Evolutionary conservation across 53 echinoderm and acorn worm species (phyloP).

Genomic region (Pentamera pediparva): DNA sequence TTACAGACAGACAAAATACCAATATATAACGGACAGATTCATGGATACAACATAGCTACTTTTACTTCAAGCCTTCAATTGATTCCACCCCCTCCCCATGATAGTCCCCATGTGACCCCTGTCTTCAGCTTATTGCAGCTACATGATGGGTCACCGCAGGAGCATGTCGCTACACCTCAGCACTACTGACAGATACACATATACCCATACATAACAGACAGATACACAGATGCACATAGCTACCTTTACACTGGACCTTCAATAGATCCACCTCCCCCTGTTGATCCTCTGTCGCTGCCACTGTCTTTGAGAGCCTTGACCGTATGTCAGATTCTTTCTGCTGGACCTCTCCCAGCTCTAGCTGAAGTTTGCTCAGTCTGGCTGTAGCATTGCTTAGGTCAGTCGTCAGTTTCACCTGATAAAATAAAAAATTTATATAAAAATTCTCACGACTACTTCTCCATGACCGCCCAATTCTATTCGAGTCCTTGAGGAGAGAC

Average conservation of each 20-base stretch:
- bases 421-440: too few species aligned
- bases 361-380: constrained; percentile 75
- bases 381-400: constrained; percentile 81
- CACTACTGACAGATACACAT: background rate
- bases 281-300: constrained; percentile 62
- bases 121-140: background rate
- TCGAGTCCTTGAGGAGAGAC: too few species aligned
- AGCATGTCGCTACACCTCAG: background rate
- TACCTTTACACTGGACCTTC: constrained; percentile 64
- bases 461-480: too few species aligned
- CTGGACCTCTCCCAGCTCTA: constrained; percentile 72
- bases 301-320: constrained; percentile 51
- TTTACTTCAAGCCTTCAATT: too few species aligned
- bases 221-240: background rate
- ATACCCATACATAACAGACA: background rate
- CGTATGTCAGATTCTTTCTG: constrained; percentile 83
- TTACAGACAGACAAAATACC: too few species aligned
- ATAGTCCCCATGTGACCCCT: too few species aligned
- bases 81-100: too few species aligned
- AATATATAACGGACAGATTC: too few species aligned
- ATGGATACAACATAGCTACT: too few species aligned
- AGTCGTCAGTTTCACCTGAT: constrained; percentile 74
- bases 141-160: background rate
- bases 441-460: too few species aligned
- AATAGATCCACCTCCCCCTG: constrained; percentile 65